Conservation (phyloP, 2,888 invertebrate genomes). For the Ryuthela nishihirai region DNA sequence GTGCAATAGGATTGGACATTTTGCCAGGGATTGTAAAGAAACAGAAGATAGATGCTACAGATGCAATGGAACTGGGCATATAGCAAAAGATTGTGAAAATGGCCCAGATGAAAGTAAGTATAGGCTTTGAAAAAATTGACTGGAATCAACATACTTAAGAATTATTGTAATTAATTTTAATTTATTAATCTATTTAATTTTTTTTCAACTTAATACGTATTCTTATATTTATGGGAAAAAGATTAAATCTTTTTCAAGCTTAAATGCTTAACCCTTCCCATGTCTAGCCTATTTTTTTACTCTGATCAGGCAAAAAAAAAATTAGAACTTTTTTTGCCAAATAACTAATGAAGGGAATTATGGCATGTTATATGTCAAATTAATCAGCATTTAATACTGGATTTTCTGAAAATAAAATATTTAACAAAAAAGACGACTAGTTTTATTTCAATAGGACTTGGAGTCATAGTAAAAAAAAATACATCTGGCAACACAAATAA, state of each 20-base stretch:
- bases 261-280: not conserved
- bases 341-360: too few relatives aligned
- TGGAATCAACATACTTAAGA: not conserved
- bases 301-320: too few relatives aligned
- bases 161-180: not conserved
- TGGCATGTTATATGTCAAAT: too few relatives aligned
- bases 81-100: conserved; percentile 75
- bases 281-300: too few relatives aligned
- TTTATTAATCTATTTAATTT: not conserved
- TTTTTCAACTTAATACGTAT: not conserved
- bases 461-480: too few relatives aligned
- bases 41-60: conserved; percentile 69
- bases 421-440: too few relatives aligned
- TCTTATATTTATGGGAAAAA: not conserved
- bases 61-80: conserved; percentile 88
- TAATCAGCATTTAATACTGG: too few relatives aligned
- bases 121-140: not conserved
- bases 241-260: not conserved
- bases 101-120: conserved; percentile 48
- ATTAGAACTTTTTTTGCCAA: too few relatives aligned
- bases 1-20: conserved; percentile 90
- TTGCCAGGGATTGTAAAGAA: conserved; percentile 89
- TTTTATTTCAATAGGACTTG: too few relatives aligned
- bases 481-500: too few relatives aligned
- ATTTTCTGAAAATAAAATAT: too few relatives aligned